Evolutionary conservation across 2,113 vertebrate genomes (phyloP).

Genomic region (Pseudois nayaur): DNA sequence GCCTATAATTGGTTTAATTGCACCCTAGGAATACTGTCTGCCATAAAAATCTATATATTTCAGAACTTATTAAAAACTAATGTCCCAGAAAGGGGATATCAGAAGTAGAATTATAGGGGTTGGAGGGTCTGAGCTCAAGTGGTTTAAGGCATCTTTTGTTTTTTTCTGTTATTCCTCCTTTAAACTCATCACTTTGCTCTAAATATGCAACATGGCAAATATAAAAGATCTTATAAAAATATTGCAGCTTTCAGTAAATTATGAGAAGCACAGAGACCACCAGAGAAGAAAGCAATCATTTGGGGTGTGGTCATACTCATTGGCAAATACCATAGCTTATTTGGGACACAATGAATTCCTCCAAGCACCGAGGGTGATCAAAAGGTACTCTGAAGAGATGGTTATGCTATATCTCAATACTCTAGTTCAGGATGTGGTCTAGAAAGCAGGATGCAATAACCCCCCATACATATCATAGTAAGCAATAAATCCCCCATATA

Average conservation of each 20-base stretch:
- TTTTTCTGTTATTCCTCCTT: neutral
- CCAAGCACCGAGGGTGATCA: neutral
- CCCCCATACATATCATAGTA: neutral
- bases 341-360: neutral
- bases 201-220: constrained; percentile 25
- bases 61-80: constrained; percentile 53
- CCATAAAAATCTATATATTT: constrained; percentile 59
- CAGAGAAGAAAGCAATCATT: constrained; percentile 40
- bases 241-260: constrained; percentile 51
- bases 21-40: constrained; percentile 59
- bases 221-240: constrained; percentile 58
- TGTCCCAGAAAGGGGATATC: constrained; percentile 35
- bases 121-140: neutral
- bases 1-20: constrained; percentile 54
- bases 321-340: constrained; percentile 29
- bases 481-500: constrained; percentile 23
- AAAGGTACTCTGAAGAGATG: constrained; percentile 17
- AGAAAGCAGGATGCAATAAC: neutral
- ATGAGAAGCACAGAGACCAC: constrained; percentile 40
- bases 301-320: neutral
- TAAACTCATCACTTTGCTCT: neutral
- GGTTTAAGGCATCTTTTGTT: neutral
- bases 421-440: constrained; percentile 51
- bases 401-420: neutral
- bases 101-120: neutral